These are phyloP conservation scores for Drosophila rubida DNA, from an alignment of 2,888 invertebrate species.

Conservation along the genomic window DNA sequence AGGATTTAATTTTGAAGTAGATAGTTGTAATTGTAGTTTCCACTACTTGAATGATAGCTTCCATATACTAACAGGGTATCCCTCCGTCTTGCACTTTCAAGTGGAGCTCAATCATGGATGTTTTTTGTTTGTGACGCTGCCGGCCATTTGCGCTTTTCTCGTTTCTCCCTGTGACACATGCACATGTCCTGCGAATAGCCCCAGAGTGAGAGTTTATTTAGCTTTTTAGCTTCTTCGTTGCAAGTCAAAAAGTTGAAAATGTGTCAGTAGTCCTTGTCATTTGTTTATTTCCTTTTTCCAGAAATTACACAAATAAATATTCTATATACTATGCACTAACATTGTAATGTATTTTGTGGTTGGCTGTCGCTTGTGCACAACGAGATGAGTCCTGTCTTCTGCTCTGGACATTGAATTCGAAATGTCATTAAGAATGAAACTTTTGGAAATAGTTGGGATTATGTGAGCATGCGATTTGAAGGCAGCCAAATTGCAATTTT, in stretches of 20 bases:
- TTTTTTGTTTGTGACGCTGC: constrained; percentile 31
- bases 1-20: too few species aligned
- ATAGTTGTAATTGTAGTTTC: too few species aligned
- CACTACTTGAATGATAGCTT: too few species aligned
- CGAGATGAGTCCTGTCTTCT: constrained; percentile 23
- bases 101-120: constrained; percentile 15
- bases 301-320: constrained; percentile 41
- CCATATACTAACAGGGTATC: too few species aligned
- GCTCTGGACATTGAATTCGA: constrained; percentile 36
- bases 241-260: constrained; percentile 52
- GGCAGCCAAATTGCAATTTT: neutral
- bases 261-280: constrained; percentile 45
- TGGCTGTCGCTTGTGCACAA: constrained; percentile 2
- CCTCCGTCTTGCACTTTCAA: neutral
- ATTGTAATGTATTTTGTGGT: constrained; percentile 2
- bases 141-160: constrained; percentile 51
- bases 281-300: constrained; percentile 37
- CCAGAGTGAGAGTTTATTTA: constrained; percentile 55
- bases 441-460: neutral
- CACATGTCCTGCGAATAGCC: constrained; percentile 47
- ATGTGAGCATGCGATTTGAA: neutral
- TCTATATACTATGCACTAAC: neutral
- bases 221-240: constrained; percentile 31
- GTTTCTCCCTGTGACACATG: constrained; percentile 47
- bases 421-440: constrained; percentile 26